Evolutionary conservation across 2,797 vertebrate genomes (phyloP).

Genomic region (Periophthalmus magnuspinnatus): DNA sequence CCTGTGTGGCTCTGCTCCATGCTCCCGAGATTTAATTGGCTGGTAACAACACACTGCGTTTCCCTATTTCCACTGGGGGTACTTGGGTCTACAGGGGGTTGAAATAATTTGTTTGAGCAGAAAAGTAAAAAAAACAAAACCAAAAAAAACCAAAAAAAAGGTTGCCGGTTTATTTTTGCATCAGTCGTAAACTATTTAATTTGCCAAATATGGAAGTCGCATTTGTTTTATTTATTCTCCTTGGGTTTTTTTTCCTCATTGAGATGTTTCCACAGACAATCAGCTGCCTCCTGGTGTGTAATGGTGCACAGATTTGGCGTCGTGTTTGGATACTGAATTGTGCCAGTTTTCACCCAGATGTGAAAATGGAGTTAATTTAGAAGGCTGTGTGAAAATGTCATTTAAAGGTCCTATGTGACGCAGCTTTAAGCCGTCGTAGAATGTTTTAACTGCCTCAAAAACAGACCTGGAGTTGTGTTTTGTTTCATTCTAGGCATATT

Average conservation of each 20-base stretch:
- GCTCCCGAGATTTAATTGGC: not conserved
- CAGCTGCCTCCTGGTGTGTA: not conserved
- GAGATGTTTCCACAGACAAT: not conserved
- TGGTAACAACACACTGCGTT: not conserved
- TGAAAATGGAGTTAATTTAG: not conserved
- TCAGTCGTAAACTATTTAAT: not conserved
- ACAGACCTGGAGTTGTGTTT: too few relatives aligned
- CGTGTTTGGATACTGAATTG: not conserved
- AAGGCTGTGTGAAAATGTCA: not conserved
- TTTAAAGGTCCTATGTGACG: not conserved
- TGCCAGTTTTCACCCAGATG: not conserved
- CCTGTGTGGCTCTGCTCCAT: conserved; percentile 2
- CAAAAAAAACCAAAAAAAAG: not conserved
- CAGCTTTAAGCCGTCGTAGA: too few relatives aligned
- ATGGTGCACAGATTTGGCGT: not conserved
- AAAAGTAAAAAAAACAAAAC: not conserved
- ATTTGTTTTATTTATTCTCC: not conserved
- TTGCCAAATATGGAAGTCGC: not conserved
- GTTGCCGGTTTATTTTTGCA: not conserved
- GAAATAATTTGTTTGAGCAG: not conserved
- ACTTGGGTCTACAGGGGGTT: not conserved
- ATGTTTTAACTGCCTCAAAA: too few relatives aligned
- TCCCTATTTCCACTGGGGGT: not conserved
- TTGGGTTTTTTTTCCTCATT: not conserved
- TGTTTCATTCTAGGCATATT: too few relatives aligned